A percentile compares a stretch with the other conserved stretches of the same genome.
phyloP scores from a whole-genome alignment of 2,113 vertebrate species.

The Ondatra zibethicus region DNA sequence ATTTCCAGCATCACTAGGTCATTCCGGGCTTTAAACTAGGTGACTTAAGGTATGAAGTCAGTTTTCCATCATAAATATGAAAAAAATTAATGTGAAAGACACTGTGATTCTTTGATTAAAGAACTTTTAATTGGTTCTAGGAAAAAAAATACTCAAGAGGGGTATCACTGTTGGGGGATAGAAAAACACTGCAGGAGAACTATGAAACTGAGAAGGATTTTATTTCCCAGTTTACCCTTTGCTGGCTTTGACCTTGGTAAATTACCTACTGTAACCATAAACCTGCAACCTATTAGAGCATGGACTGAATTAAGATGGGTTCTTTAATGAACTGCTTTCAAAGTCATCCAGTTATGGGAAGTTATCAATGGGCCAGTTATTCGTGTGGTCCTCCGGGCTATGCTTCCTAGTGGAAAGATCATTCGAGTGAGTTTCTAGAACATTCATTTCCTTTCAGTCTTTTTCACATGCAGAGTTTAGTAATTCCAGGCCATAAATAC shows the following conservation, averaged over 20 bases:
- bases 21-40: conserved; percentile 1
- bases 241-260: conserved; percentile 59
- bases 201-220: neutral
- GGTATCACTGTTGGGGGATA: neutral
- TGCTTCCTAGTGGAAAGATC: neutral
- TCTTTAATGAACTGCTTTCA: conserved; percentile 10
- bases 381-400: neutral
- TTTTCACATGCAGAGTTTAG: conserved; percentile 26
- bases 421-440: conserved; percentile 6
- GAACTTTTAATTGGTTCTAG: conserved; percentile 24
- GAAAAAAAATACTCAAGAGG: neutral
- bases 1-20: neutral
- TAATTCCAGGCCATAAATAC: conserved; percentile 2
- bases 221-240: conserved; percentile 53
- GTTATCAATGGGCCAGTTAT: conserved; percentile 32
- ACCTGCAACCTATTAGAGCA: conserved; percentile 56
- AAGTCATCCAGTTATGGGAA: conserved; percentile 14
- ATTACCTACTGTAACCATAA: conserved; percentile 57
- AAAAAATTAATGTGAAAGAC: conserved; percentile 11
- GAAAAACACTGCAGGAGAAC: neutral
- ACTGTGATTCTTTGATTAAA: conserved; percentile 36
- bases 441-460: conserved; percentile 19
- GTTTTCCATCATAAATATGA: neutral
- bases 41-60: neutral
- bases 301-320: conserved; percentile 60